Conservation (phyloP, 2,797 vertebrate genomes). For the Darevskia mixta region DNA sequence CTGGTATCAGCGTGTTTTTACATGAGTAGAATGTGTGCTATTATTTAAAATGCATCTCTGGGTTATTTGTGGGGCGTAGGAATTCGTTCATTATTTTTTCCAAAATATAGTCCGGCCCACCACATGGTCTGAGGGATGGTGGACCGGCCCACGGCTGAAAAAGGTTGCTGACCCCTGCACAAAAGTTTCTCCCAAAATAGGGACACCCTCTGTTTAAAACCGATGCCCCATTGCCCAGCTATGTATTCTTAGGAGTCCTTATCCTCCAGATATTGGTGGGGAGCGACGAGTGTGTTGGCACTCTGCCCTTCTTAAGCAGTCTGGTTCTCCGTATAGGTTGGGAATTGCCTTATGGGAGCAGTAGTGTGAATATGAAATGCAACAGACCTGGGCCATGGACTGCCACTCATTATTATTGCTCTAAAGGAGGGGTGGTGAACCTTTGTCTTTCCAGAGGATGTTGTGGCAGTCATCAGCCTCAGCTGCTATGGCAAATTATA, state of each 20-base stretch:
- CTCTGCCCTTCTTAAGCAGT: background rate
- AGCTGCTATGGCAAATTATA: too few species aligned
- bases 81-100: too few species aligned
- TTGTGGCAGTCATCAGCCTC: background rate
- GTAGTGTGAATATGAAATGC: background rate
- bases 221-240: background rate
- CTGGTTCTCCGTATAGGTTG: background rate
- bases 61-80: too few species aligned
- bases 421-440: background rate
- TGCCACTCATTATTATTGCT: background rate
- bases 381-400: background rate
- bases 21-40: too few species aligned
- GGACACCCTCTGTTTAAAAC: background rate
- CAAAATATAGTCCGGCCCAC: too few species aligned
- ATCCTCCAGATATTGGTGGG: too few species aligned
- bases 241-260: background rate
- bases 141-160: too few species aligned
- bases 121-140: too few species aligned
- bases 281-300: too few species aligned
- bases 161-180: too few species aligned
- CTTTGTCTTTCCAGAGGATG: background rate
- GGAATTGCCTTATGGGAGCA: background rate
- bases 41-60: too few species aligned
- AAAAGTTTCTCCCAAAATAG: background rate
- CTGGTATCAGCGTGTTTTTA: too few species aligned